Percentiles rank a stretch among this genome's conserved stretches.
Evolutionary conservation across 2,113 vertebrate species (phyloP).

Genomic region (Amia ocellicauda): DNA sequence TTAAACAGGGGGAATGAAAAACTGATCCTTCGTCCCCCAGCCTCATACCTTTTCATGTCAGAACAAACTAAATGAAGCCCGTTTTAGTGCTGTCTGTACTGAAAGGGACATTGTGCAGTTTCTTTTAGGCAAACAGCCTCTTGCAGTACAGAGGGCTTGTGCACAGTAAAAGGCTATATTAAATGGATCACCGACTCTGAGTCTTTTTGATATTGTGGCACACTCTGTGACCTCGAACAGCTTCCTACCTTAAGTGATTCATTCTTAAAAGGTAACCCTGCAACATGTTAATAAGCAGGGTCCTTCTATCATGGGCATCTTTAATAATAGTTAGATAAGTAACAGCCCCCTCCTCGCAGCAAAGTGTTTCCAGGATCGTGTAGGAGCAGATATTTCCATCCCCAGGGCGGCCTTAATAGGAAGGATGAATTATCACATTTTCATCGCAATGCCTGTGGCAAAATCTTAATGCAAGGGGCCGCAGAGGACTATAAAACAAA

Average conservation of each 20-base stretch:
- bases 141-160: no score
- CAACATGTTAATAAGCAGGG: neutral
- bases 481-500: neutral
- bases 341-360: neutral
- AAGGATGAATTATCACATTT: conserved; percentile 5
- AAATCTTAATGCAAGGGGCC: neutral
- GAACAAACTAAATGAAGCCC: no score
- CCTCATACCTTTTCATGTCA: no score
- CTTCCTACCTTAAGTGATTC: neutral
- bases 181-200: no score
- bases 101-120: no score
- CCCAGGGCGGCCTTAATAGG: neutral
- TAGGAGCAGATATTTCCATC: neutral
- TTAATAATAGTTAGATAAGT: neutral
- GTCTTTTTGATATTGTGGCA: no score
- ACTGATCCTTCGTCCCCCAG: no score
- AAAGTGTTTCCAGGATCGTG: neutral
- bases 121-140: no score
- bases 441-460: neutral
- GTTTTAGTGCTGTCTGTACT: no score
- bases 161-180: no score
- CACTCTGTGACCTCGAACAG: no score
- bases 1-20: no score
- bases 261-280: neutral
- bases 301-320: neutral